These are phyloP conservation scores for Erythrocebus patas DNA, from an alignment of 2,113 vertebrate genomes.

Conservation along the genomic window DNA sequence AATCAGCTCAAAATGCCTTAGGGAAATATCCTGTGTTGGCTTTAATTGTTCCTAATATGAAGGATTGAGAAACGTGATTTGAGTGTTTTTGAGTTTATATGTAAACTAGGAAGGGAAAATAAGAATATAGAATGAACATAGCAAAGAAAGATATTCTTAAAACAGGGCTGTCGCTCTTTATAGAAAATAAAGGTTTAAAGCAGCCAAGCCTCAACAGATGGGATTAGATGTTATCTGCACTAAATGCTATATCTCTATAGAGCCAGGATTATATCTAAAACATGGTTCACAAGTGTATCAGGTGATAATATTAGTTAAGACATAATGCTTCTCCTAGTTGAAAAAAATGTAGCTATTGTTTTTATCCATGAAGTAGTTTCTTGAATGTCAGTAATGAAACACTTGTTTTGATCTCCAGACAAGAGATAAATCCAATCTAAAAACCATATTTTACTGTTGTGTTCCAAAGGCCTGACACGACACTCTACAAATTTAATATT, in stretches of 20 bases:
- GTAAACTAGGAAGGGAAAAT: not conserved
- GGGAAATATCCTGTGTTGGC: not conserved
- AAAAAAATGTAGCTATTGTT: not conserved
- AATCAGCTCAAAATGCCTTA: constrained; percentile 25
- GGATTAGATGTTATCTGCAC: not conserved
- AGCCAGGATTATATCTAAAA: not conserved
- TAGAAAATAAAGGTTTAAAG: not conserved
- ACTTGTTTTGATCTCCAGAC: not conserved
- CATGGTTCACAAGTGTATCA: not conserved
- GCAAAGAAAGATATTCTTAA: not conserved
- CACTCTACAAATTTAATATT: not conserved
- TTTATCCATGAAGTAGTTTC: not conserved
- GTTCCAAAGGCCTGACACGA: not conserved
- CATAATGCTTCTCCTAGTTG: not conserved
- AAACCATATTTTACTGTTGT: not conserved
- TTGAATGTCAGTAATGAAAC: not conserved
- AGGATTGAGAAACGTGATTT: not conserved
- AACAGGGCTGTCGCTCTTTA: not conserved
- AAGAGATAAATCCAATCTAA: not conserved
- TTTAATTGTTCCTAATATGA: constrained; percentile 34
- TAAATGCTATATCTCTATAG: not conserved
- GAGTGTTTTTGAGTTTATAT: not conserved
- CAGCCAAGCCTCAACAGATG: not conserved
- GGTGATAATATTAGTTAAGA: not conserved
- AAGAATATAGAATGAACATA: not conserved